Evolutionary conservation across 2,113 vertebrate species (phyloP), one percentile per base, ranked within the genome.

Genomic region (Gopherus flavomarginatus): DNA sequence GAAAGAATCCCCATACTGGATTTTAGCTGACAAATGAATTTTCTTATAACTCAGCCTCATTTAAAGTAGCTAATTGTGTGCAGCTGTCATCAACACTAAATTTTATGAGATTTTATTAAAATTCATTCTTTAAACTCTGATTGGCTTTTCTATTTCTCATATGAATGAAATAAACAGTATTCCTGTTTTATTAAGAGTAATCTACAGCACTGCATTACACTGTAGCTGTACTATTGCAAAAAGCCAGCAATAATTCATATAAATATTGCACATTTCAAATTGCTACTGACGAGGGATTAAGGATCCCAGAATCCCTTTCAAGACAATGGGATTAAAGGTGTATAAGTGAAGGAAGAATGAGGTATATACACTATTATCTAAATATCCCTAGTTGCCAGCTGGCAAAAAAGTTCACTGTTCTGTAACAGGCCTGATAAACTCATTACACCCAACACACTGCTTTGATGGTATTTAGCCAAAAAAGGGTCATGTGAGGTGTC

Each of bases 121-220:
- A 90, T 49, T 49, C 65, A 17, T 62, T 78, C 87, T 93, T 88
- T 4, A 54, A 88, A 86, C 44, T 54, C 53, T 52, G 65, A 92
- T 89, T 75, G 85, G 72, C 42, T 81, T 83, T 69, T 91, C 79
- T 82, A 35, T 83, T 87, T 91, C 52, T 87, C 57, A 87, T 26
- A n/a, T 59, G 57, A 87, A 84, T 79, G 54, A 80, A 88, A 86
- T 89, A 79, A 91, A 75, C 47, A 47, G 47, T 11, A 62, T 31
- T 88, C 86, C 42, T 86, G 84, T 82, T 90, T 88, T 53, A 95
- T 95, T 91, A 84, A 79, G 65, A n/a, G 81, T 50, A 47, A 81
- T 90, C 12, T 49, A 94, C 54, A 88, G 72, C 27, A 80, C 82
- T 82, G 59, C 47, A 75, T 59, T 94, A 57, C 47, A 57, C 16